Percentiles rank a stretch among this genome's conserved stretches.
phyloP scores from a whole-genome alignment of 2,888 invertebrate species.

The Shargacucullia verbasci region DNA sequence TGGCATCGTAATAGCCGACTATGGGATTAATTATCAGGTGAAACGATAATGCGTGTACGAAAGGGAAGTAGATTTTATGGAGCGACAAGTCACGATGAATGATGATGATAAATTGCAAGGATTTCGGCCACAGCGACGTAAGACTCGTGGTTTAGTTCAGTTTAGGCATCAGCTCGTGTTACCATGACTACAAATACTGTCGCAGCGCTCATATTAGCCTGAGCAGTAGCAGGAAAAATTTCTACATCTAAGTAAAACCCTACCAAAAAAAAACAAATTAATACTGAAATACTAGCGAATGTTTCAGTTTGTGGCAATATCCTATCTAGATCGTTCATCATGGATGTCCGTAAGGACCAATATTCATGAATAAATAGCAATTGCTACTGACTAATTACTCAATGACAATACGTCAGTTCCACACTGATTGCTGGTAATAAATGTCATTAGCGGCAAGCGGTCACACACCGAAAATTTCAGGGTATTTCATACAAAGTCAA shows the following conservation, averaged over 20 bases:
- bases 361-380: slow-evolving; percentile 21
- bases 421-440: slow-evolving; percentile 38
- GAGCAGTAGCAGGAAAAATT: no score
- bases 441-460: slow-evolving; percentile 14
- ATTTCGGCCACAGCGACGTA: no score
- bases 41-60: slow-evolving; percentile 16
- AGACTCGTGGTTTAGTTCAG: no score
- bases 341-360: slow-evolving; percentile 16
- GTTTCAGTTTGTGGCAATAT: background rate
- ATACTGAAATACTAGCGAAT: background rate
- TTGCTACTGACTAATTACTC: slow-evolving; percentile 30
- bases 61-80: background rate
- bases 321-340: slow-evolving; percentile 15
- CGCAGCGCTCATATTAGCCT: no score
- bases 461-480: slow-evolving; percentile 14
- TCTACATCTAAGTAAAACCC: no score
- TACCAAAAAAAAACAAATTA: no score
- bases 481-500: slow-evolving; percentile 9
- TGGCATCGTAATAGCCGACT: slow-evolving; percentile 21
- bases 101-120: no score
- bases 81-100: no score
- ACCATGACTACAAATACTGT: no score
- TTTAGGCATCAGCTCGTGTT: no score
- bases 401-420: slow-evolving; percentile 20
- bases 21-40: slow-evolving; percentile 39